phyloP scores from a whole-genome alignment of 1,140 invertebrate genomes.

The Trichonephila clavata region DNA sequence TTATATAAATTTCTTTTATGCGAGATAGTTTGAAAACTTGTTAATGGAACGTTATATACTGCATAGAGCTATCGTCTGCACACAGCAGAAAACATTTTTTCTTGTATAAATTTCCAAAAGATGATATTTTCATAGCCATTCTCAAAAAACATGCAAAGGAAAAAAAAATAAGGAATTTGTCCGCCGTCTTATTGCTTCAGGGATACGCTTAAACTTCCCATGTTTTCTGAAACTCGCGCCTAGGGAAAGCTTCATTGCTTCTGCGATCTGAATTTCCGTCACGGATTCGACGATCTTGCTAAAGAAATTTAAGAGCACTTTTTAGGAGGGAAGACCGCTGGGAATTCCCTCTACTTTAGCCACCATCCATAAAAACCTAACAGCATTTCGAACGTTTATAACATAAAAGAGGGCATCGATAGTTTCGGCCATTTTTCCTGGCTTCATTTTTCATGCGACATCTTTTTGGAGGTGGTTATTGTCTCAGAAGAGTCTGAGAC shows the following conservation, averaged over 20 bases:
- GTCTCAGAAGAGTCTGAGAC: no score
- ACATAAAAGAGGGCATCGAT: not conserved
- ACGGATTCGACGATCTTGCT: slow-evolving; percentile 12
- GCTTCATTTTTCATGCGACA: not conserved
- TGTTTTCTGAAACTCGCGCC: not conserved
- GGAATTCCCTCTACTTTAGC: not conserved
- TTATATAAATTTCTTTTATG: no score
- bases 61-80: no score
- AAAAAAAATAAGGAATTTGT: no score
- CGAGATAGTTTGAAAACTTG: no score
- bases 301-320: slow-evolving; percentile 28
- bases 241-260: not conserved
- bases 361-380: slow-evolving; percentile 34
- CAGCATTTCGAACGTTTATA: not conserved
- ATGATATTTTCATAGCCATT: no score
- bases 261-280: slow-evolving; percentile 11
- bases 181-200: not conserved
- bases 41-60: no score
- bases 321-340: not conserved
- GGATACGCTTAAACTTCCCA: not conserved
- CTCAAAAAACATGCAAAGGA: no score
- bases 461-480: not conserved
- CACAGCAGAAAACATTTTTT: no score
- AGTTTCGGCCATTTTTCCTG: not conserved
- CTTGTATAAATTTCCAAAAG: no score